Conservation (phyloP, 2,888 invertebrate species). For the Idaea straminata region DNA sequence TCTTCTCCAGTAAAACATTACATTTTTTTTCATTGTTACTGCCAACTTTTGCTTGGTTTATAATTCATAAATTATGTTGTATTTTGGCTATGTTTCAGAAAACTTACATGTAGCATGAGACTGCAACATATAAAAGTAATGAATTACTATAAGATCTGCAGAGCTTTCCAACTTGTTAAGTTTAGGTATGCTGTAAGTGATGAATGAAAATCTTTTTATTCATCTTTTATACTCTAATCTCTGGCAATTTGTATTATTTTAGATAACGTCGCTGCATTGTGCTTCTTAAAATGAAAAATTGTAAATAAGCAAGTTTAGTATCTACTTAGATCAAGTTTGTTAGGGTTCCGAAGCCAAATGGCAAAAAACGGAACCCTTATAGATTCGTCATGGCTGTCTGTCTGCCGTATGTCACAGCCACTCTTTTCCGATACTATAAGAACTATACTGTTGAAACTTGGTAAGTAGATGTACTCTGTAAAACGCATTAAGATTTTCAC, state of each 20-base stretch:
- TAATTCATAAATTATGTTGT: conserved; percentile 2
- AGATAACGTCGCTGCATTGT: background rate
- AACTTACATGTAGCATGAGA: background rate
- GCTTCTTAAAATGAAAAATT: conserved; percentile 8
- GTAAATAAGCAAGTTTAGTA: conserved; percentile 27
- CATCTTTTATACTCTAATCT: background rate
- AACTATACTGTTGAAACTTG: no score
- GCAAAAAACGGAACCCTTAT: no score
- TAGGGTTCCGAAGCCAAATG: no score
- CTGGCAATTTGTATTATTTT: background rate
- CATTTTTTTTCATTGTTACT: conserved; percentile 1
- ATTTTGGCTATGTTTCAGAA: conserved; percentile 6
- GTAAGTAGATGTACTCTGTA: no score
- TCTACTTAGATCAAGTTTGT: conserved; percentile 31
- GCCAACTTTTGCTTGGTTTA: conserved; percentile 3
- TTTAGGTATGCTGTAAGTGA: background rate
- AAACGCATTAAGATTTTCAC: no score
- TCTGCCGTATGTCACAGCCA: no score
- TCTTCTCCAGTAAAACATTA: background rate
- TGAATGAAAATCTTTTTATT: background rate
- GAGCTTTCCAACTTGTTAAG: background rate
- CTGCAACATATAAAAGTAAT: background rate
- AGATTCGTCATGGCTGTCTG: no score
- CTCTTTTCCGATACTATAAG: no score
- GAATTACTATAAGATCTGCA: background rate